Conservation (phyloP, 2,113 vertebrate genomes). For the Coregonus clupeaformis region DNA sequence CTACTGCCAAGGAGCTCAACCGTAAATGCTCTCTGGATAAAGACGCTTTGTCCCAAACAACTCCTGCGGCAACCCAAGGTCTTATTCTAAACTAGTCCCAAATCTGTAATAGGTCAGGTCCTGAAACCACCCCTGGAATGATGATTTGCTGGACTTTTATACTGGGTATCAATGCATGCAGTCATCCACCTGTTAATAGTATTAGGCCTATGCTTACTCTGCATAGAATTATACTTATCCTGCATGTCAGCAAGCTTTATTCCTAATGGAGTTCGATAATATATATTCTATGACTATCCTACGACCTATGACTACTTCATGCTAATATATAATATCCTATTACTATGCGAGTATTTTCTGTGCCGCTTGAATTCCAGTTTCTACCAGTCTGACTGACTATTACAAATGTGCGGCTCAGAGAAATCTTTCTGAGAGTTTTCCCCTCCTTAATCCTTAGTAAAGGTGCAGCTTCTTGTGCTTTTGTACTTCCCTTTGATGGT, state of each 20-base stretch:
- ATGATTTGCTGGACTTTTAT: neutral
- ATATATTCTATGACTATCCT: too few relatives aligned
- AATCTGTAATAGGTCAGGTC: constrained; percentile 23
- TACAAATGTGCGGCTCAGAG: neutral
- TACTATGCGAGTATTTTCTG: neutral
- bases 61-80: constrained; percentile 32
- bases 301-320: too few relatives aligned
- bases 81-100: constrained; percentile 26
- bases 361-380: neutral
- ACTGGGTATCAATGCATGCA: neutral
- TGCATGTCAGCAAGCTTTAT: too few relatives aligned
- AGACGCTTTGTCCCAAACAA: constrained; percentile 61
- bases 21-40: constrained; percentile 43
- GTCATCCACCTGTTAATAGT: neutral
- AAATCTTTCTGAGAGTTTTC: constrained; percentile 1
- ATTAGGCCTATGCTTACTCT: too few relatives aligned
- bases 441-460: constrained; percentile 35
- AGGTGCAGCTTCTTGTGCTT: constrained; percentile 41
- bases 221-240: too few relatives aligned
- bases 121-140: constrained; percentile 24
- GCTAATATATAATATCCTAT: too few relatives aligned
- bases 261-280: too few relatives aligned
- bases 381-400: neutral
- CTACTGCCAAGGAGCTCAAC: constrained; percentile 31
- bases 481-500: constrained; percentile 60